Evolutionary conservation across 1,140 invertebrate species (phyloP).

Genomic region (Apolygus lucorum): DNA sequence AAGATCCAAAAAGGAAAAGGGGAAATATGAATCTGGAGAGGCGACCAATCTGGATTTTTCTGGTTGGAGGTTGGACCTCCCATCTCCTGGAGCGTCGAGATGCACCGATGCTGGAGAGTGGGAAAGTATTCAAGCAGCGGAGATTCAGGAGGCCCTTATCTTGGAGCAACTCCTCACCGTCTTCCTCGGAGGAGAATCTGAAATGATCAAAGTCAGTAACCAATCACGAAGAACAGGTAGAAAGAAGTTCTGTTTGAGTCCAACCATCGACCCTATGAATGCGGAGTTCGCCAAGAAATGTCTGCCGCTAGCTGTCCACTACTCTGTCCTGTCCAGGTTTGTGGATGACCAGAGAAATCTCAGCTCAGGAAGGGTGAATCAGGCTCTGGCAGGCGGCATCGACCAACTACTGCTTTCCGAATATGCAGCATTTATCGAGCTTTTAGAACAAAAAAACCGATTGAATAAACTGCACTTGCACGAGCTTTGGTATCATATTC

Average conservation of each 20-base stretch:
- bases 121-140: too few relatives aligned
- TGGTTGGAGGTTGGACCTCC: too few relatives aligned
- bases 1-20: background rate
- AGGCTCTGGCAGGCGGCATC: conserved; percentile 78
- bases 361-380: conserved; percentile 81
- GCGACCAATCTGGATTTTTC: too few relatives aligned
- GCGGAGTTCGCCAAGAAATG: conserved; percentile 70
- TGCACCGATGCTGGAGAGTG: too few relatives aligned
- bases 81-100: too few relatives aligned
- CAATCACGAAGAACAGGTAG: conserved; percentile 38
- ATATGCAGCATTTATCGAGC: conserved; percentile 71
- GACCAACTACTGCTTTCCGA: conserved; percentile 67
- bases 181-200: conserved; percentile 67
- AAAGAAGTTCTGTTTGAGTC: too few relatives aligned
- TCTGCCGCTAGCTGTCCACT: conserved; percentile 74
- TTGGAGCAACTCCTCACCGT: conserved; percentile 78
- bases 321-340: conserved; percentile 76
- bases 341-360: conserved; percentile 64
- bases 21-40: too few relatives aligned
- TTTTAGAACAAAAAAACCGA: conserved; percentile 74
- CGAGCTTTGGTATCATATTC: conserved; percentile 83
- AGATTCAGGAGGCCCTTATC: conserved; percentile 78
- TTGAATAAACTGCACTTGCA: conserved; percentile 72
- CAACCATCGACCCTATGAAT: conserved; percentile 52
- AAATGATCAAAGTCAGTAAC: conserved; percentile 54